Percentiles rank a stretch among this genome's conserved stretches.
Conservation (phyloP, 2,888 invertebrate genomes). For the Papilio elwesi region DNA sequence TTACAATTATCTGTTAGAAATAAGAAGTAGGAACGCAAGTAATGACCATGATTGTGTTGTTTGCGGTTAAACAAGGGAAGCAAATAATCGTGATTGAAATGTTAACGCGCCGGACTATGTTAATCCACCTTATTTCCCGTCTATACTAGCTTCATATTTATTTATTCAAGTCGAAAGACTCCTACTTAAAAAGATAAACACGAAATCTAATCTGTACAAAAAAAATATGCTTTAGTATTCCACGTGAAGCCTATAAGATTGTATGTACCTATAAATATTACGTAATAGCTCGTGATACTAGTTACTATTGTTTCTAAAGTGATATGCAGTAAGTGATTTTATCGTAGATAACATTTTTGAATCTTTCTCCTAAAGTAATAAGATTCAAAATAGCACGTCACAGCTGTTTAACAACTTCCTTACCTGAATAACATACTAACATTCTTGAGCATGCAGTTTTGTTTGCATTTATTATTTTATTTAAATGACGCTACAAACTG, state of each 20-base stretch:
- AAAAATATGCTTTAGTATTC: slow-evolving; percentile 60
- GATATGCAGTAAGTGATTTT: slow-evolving; percentile 64
- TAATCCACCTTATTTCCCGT: slow-evolving; percentile 35
- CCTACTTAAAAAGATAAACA: slow-evolving; percentile 47
- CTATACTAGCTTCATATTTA: slow-evolving; percentile 32
- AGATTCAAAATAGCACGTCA: slow-evolving; percentile 50
- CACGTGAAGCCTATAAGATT: slow-evolving; percentile 61
- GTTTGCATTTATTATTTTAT: slow-evolving; percentile 60
- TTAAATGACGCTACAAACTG: slow-evolving; percentile 44
- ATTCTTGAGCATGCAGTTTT: slow-evolving; percentile 67
- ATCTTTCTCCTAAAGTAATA: slow-evolving; percentile 53
- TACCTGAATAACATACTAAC: slow-evolving; percentile 63
- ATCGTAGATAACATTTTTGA: slow-evolving; percentile 52
- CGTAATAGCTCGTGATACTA: slow-evolving; percentile 82
- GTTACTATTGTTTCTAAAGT: slow-evolving; percentile 63
- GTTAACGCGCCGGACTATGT: slow-evolving; percentile 35
- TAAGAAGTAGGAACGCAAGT: slow-evolving; percentile 17
- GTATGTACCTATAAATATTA: slow-evolving; percentile 64
- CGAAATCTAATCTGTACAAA: slow-evolving; percentile 46
- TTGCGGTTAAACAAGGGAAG: slow-evolving; percentile 38
- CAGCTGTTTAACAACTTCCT: slow-evolving; percentile 51
- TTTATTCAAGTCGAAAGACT: slow-evolving; percentile 42
- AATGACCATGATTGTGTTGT: slow-evolving; percentile 29
- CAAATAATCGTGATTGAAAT: slow-evolving; percentile 39
- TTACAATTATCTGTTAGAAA: slow-evolving; percentile 20